Evolutionary conservation across 1,140 invertebrate species (phyloP).

Genomic region (Atta colombica): DNA sequence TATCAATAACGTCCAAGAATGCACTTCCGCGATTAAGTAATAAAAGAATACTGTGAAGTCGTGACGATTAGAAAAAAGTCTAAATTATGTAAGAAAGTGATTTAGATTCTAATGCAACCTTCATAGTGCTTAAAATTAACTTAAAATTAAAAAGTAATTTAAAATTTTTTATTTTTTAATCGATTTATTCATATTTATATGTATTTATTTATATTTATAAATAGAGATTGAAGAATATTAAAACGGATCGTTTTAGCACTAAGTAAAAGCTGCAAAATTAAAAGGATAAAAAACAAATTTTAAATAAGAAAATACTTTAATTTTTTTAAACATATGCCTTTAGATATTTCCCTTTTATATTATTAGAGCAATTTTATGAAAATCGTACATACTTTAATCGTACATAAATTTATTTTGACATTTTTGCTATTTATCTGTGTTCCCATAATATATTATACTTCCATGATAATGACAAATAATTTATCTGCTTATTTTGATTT

Average conservation of each 20-base stretch:
- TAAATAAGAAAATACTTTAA: background rate
- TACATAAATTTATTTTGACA: background rate
- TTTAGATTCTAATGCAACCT: background rate
- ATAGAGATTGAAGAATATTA: background rate
- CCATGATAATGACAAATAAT: background rate
- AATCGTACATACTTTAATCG: background rate
- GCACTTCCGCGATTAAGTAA: background rate
- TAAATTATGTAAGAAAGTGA: background rate
- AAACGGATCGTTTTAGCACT: background rate
- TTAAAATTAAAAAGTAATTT: background rate
- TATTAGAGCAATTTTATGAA: background rate
- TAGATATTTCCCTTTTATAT: background rate
- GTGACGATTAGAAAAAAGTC: background rate
- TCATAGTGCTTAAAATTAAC: background rate
- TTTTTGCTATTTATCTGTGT: background rate
- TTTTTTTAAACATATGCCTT: background rate
- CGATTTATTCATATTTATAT: background rate
- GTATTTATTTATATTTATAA: no score
- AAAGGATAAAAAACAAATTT: background rate
- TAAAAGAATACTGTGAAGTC: slow-evolving; percentile 30
- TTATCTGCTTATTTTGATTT: slow-evolving; percentile 25
- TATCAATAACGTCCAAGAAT: slow-evolving; percentile 34
- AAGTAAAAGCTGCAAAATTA: background rate
- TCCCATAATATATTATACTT: background rate
- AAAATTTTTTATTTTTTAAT: no score